Evolutionary conservation across 1,140 invertebrate genomes (phyloP), one percentile per base, ranked within the genome.

Genomic region (Drosophila rhopaloa): DNA sequence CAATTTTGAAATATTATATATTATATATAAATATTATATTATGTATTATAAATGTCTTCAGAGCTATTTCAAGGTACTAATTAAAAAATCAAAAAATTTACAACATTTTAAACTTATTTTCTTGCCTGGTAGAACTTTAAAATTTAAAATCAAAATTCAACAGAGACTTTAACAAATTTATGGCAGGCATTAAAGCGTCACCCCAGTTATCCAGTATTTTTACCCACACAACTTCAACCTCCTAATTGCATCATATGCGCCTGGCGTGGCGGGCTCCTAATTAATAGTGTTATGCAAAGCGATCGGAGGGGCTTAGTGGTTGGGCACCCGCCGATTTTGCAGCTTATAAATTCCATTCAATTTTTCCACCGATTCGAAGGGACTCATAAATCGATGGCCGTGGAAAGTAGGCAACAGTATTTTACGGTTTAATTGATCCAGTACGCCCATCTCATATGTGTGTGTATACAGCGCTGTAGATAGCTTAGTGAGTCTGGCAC

Each of bases 401-500:
- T 70, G 61, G 67, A 73, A 86, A 83, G 71, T 86, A 83, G 79
- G 79, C 79, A 76, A 86, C 67, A 13, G 62, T 88, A 79, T 88
- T 76, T 79, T 76, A 76, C 56, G 76, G 58, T 63, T 78, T 81
- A 78, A 86, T 86, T 86, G 79, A 63, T 53, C 32, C 51, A 24
- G 32, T 56, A 63, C 62, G 63, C 78, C 59, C 44, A 61, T 54
- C 24, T 50, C 55, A 16, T 13, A n/a, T 51, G 46, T 8, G 32
- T 32, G 46, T 47, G 74, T 13, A 35, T 51, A 35, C 10, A 16
- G 2, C 29, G 8, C 13, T 50, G 13, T n/a, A 27, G 27, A 67
- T 55, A 24, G 41, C 16, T 40, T 48, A 72, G 68, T 58, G 68
- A 71, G 79, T 82, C 78, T 44, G 48, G 71, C 83, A 48, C 61